Conservation (phyloP, 2,888 invertebrate species). For the Eupithecia abbreviata region DNA sequence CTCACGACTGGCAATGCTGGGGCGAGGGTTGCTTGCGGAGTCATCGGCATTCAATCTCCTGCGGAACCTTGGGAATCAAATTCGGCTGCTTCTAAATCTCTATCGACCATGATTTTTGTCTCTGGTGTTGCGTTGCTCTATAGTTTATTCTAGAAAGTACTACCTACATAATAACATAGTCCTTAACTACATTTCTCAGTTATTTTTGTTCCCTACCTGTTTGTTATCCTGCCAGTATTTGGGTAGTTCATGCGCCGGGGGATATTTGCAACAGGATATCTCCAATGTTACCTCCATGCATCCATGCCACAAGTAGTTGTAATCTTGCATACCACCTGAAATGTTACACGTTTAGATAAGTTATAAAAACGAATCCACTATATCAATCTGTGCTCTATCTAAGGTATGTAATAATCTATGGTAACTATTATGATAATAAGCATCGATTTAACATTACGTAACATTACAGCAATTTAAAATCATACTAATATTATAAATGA, state of each 20-base stretch:
- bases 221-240: constrained; percentile 95
- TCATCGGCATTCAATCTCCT: constrained; percentile 68
- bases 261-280: constrained; percentile 97
- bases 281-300: constrained; percentile 98
- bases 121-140: constrained; percentile 29
- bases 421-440: not conserved
- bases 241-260: constrained; percentile 89
- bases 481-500: too few relatives aligned
- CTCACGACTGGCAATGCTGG: constrained; percentile 79
- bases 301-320: constrained; percentile 96
- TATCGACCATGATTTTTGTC: constrained; percentile 55
- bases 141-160: not conserved
- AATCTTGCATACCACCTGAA: constrained; percentile 95
- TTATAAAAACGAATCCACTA: not conserved
- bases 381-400: not conserved
- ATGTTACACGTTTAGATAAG: constrained; percentile 7
- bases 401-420: not conserved
- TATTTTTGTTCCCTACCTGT: constrained; percentile 79
- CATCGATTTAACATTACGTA: not conserved
- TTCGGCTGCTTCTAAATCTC: constrained; percentile 53
- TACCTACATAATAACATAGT: not conserved
- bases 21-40: constrained; percentile 76
- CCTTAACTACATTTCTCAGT: constrained; percentile 12
- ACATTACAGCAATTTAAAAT: too few relatives aligned
- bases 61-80: constrained; percentile 59